Evolutionary conservation across 2,888 invertebrate species (phyloP), one percentile per base, ranked within the genome.

Genomic region (Stenurella melanura): DNA sequence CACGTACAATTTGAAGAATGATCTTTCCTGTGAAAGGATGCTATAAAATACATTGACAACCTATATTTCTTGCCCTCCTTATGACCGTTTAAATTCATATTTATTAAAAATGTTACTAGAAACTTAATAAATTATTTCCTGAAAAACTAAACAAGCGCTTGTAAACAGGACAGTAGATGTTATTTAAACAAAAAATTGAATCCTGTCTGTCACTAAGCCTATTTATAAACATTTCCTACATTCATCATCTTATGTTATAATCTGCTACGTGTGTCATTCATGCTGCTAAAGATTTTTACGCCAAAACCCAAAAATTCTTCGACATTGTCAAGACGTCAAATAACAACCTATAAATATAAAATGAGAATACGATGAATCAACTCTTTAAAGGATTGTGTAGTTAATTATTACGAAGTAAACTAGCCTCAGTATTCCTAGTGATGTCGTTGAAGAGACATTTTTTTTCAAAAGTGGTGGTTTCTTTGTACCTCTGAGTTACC

Each of bases 171-270:
- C 7, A n/a, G 3, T 50, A 50, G 50, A n/a, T 15, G 50, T 50
- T 50, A 50, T n/a, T 50, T 50, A 50, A 50, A 50, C 15, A 50
- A n/a, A 50, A 50, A 50, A n/a, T 50, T 3, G 12, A 42, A 42
- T 42, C n/a, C n/a, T n/a, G 50, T 50, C 50, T 50, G 50, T 50
- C 50, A 50, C n/a, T 50, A 50, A 50, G 50, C n/a, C 50, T 50
- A 50, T 15, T 50, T 50, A 50, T 50, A 50, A 50, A 50, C 12
- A n/a, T 42, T n/a, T 50, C 5, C 50, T 50, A 50, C 50, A n/a
- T 50, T 50, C 5, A 50, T 50, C 50, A 50, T n/a, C n/a, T 50
- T 15, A 50, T 50, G 15, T 50, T 50, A n/a, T 50, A 50, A 50
- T n/a, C 7, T 50, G 6, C n/a, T 50, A 50, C 50, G n/a, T 50